Evolutionary conservation across 2,888 invertebrate species (phyloP), one percentile per base, ranked within the genome.

Genomic region (Tenthredo livida): DNA sequence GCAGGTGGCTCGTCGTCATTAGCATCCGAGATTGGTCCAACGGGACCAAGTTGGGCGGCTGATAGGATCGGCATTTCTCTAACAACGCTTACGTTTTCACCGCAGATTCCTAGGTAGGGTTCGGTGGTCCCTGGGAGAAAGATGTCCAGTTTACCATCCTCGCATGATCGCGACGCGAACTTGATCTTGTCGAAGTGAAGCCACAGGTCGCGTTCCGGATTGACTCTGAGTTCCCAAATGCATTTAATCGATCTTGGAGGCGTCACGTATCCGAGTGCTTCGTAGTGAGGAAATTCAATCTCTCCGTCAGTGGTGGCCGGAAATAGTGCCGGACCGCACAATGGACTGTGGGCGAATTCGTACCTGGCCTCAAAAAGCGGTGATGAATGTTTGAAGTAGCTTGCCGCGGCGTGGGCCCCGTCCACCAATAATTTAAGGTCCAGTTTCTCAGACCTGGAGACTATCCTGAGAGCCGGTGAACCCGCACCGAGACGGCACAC

Each of bases 301-400:
- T 97, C 97, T 0, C 97, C 98, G 89, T 98, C 97, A 0, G 97
- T 96, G 0, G 96, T 95, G 0, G 97, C 97, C 9, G 96, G 96
- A 75, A 98, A 93, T 4, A 97, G 95, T 0, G 98, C 96, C 0
- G 98, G 97, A 0, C 98, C 98, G 91, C 98, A 98, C 0, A 98
- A 94, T 0, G 98, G 98, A 0, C 97, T 97, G 89, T 98, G 98
- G 0, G 98, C 97, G 90, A 98, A 98, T 91, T 98, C 97, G 91
- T 97, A 98, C 6, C 95, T 95, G 0, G 98, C 98, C 92, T 97
- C 97, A 91, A 98, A 98, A 5, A 98, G 94, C 0, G 98, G 97
- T 54, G 96, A 95, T 2, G 96, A 95, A 90, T 97, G 97, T 92
- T 98, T 98, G 94, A 98, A 98, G 93, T 98, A 98, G 84, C 97